A percentile compares a stretch with the other conserved stretches of the same genome.
These are phyloP conservation scores for Parthenolecanium corni DNA, from an alignment of 2,888 invertebrate species.

Conservation along the genomic window DNA sequence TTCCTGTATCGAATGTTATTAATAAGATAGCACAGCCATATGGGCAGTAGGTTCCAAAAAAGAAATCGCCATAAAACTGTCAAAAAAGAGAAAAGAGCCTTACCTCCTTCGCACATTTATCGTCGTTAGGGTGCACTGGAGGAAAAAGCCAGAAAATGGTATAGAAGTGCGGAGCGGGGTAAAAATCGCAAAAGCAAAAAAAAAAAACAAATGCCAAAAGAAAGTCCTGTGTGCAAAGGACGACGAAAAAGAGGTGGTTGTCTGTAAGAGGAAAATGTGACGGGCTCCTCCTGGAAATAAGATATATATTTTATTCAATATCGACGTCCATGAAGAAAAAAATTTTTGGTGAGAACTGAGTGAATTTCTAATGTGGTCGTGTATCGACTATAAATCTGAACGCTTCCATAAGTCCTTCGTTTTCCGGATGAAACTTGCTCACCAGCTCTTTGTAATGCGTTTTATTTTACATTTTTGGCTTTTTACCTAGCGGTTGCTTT, in stretches of 20 bases:
- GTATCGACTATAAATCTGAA: conserved; percentile 19
- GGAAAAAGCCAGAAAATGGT: neutral
- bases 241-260: conserved; percentile 4
- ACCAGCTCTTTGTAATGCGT: neutral
- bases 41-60: conserved; percentile 1
- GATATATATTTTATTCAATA: conserved; percentile 24
- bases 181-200: neutral
- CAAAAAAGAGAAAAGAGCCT: conserved; percentile 16
- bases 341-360: conserved; percentile 3
- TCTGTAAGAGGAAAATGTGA: neutral
- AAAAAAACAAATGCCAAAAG: conserved; percentile 1
- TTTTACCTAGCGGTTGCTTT: neutral
- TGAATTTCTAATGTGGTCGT: conserved; percentile 20
- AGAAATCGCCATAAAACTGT: conserved; percentile 18
- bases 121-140: neutral
- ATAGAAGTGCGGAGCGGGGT: too few relatives aligned
- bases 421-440: neutral
- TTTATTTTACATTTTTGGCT: conserved; percentile 14
- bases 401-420: neutral
- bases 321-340: conserved; percentile 2
- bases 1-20: neutral
- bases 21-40: neutral
- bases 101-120: conserved; percentile 16
- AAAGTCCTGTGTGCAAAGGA: neutral
- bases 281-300: conserved; percentile 2